Evolutionary conservation across 2,113 vertebrate genomes (phyloP).

Genomic region (Indri indri): DNA sequence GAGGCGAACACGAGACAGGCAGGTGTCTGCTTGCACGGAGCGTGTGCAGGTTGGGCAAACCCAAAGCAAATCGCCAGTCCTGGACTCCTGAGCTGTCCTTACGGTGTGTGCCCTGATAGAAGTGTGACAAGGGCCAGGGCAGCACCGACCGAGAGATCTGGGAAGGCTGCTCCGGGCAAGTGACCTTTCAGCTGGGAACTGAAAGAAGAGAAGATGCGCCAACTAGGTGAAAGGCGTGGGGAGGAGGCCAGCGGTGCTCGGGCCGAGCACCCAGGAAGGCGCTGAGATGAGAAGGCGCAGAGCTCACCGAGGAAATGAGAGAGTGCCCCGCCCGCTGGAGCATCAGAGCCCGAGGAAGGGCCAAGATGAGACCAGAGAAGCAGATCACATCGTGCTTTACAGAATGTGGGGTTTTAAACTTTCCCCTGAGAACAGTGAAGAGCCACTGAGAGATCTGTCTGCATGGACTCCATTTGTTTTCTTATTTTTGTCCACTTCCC

Average conservation of each 20-base stretch:
- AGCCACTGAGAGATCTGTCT: not conserved
- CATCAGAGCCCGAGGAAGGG: not conserved
- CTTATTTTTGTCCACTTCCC: not conserved
- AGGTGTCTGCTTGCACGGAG: fast-evolving
- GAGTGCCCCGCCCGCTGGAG: too few species aligned
- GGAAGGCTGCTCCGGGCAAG: not conserved
- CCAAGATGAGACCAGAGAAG: not conserved
- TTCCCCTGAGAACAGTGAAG: not conserved
- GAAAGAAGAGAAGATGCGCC: not conserved
- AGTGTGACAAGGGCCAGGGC: not conserved
- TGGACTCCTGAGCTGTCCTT: not conserved
- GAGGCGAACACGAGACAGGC: not conserved
- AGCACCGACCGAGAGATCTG: not conserved
- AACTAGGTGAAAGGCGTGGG: not conserved
- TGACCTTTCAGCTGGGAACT: not conserved
- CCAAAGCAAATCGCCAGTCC: not conserved
- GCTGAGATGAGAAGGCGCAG: not conserved
- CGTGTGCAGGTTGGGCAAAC: not conserved
- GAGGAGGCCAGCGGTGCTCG: not conserved
- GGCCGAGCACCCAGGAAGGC: too few species aligned
- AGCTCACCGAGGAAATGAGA: not conserved
- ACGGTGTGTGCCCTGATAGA: not conserved
- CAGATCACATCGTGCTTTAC: not conserved
- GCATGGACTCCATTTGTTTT: not conserved
- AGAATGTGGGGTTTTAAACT: not conserved